Evolutionary conservation across 2,797 vertebrate genomes (phyloP).

Genomic region (Eupleurogrammus muticus): DNA sequence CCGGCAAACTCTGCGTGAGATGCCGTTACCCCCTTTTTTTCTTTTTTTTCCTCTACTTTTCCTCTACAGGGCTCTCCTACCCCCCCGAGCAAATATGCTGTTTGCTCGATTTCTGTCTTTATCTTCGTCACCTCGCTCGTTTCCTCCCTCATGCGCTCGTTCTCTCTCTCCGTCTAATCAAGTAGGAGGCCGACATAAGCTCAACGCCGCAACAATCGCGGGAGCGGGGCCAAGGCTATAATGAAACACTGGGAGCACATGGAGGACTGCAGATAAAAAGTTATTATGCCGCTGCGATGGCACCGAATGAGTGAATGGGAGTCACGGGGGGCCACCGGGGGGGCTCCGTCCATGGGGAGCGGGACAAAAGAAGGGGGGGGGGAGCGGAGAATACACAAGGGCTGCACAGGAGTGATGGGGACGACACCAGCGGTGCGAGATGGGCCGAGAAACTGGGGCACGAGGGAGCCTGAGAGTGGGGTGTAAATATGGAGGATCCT

Average conservation of each 20-base stretch:
- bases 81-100: constrained; percentile 38
- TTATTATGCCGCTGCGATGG: constrained; percentile 69
- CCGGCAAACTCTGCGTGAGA: constrained; percentile 31
- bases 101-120: constrained; percentile 43
- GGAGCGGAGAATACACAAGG: constrained; percentile 12
- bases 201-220: constrained; percentile 42
- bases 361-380: constrained; percentile 47
- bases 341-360: constrained; percentile 40
- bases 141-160: constrained; percentile 14
- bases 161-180: constrained; percentile 60
- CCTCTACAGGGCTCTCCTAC: constrained; percentile 15
- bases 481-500: constrained; percentile 41
- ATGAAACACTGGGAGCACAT: constrained; percentile 61
- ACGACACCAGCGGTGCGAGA: constrained; percentile 44
- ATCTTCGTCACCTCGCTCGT: constrained; percentile 35
- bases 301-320: constrained; percentile 56
- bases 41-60: constrained; percentile 16
- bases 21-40: constrained; percentile 11
- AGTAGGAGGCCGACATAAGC: constrained; percentile 42
- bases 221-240: constrained; percentile 56
- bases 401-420: constrained; percentile 27
- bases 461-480: constrained; percentile 21
- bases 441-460: constrained; percentile 52
- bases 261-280: constrained; percentile 72
- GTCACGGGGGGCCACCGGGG: constrained; percentile 21